Conservation (phyloP, 2,113 vertebrate species). For the Phasianus colchicus region DNA sequence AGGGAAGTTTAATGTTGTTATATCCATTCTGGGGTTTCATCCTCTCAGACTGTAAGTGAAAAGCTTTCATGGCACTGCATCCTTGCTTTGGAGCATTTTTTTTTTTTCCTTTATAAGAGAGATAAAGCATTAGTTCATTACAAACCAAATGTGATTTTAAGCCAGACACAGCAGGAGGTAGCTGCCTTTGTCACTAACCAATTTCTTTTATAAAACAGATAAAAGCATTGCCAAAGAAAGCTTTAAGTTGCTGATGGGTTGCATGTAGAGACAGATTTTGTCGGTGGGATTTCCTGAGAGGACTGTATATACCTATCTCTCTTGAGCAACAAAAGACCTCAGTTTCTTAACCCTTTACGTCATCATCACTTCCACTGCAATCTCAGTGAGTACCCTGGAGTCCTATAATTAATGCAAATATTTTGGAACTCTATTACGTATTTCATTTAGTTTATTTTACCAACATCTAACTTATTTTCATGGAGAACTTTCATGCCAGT, state of each 20-base stretch:
- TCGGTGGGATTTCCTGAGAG: background rate
- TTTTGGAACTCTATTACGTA: background rate
- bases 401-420: background rate
- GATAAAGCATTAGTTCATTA: background rate
- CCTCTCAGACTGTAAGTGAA: background rate
- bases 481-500: background rate
- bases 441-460: background rate
- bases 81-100: background rate
- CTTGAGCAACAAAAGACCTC: background rate
- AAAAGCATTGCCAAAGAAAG: background rate
- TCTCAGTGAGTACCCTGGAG: background rate
- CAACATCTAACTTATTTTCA: background rate
- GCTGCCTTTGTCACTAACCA: background rate
- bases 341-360: background rate
- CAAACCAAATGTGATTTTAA: background rate
- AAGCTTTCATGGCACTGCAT: background rate
- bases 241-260: background rate
- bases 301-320: background rate
- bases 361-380: background rate
- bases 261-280: background rate
- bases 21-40: background rate
- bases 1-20: background rate
- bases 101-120: background rate
- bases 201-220: background rate
- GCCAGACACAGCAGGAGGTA: background rate